phyloP scores from a whole-genome alignment of 2,113 vertebrate species.

The Ammospiza nelsoni region DNA sequence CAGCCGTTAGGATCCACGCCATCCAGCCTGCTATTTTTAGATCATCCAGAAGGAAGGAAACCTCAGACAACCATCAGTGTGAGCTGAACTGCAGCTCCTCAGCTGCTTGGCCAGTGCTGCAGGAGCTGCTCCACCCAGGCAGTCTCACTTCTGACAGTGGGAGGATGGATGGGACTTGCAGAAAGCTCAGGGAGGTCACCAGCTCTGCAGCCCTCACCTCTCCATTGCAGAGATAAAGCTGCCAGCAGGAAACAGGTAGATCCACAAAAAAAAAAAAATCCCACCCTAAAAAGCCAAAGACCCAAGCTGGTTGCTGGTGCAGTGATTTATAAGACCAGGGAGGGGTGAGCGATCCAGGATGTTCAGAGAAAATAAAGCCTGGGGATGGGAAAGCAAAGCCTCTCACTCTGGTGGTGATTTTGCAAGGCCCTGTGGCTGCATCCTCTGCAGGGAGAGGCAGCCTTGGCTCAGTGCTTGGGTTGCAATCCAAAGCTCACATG shows the following conservation, averaged over 20 bases:
- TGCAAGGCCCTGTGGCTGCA: background rate
- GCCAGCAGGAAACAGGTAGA: background rate
- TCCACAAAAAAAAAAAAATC: too few relatives aligned
- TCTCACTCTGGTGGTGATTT: background rate
- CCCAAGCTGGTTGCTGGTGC: background rate
- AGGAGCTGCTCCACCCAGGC: background rate
- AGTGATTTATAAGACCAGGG: background rate
- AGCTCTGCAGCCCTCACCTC: background rate
- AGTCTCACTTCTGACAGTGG: background rate
- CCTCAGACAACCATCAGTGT: constrained; percentile 42
- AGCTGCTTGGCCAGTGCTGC: background rate
- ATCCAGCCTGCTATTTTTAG: constrained; percentile 68
- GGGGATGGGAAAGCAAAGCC: background rate
- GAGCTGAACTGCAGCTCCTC: constrained; percentile 31
- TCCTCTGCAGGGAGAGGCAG: background rate
- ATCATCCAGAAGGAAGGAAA: constrained; percentile 61
- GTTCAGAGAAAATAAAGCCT: background rate
- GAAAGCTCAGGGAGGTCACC: background rate
- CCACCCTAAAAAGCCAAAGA: background rate
- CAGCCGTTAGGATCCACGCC: constrained; percentile 44
- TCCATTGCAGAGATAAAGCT: background rate
- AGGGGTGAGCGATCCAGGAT: background rate
- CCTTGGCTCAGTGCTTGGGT: background rate
- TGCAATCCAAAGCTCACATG: background rate
- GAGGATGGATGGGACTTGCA: background rate